A percentile compares a stretch with the other conserved stretches of the same genome.
Conservation (phyloP, 2,797 vertebrate genomes). For the Falco naumanni region DNA sequence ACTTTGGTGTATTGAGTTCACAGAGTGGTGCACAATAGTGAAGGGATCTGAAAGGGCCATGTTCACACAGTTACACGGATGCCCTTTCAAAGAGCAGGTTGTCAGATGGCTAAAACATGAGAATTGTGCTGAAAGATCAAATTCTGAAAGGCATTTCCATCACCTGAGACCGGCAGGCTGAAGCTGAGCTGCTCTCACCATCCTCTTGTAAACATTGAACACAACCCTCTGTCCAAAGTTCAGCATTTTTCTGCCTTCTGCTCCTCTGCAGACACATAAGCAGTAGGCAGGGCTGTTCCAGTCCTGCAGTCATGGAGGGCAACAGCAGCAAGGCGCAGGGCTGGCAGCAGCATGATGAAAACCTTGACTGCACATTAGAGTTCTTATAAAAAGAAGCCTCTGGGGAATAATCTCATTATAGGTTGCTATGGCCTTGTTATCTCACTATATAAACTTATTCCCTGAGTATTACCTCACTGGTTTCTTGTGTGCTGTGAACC, state of each 20-base stretch:
- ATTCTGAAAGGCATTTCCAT: background rate
- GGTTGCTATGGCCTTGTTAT: slow-evolving; percentile 12
- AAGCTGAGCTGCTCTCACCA: background rate
- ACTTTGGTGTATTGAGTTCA: background rate
- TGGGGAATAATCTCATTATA: slow-evolving; percentile 7
- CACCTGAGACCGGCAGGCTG: background rate
- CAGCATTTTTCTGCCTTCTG: background rate
- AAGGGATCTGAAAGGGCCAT: background rate
- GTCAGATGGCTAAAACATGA: background rate
- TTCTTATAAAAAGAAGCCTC: slow-evolving; percentile 8
- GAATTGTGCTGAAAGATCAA: slow-evolving; percentile 9
- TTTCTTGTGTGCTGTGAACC: background rate
- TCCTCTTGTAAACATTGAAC: background rate
- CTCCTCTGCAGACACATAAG: background rate
- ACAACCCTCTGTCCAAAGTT: background rate
- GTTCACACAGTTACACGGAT: background rate
- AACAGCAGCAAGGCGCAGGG: background rate
- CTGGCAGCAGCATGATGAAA: background rate
- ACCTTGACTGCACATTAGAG: background rate
- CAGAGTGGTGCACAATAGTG: background rate
- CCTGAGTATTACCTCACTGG: background rate
- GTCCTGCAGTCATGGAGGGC: background rate
- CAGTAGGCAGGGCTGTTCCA: background rate
- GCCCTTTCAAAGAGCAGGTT: slow-evolving; percentile 46
- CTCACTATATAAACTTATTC: background rate